Base-by-base conservation (phyloP, 2,888 invertebrate genomes). In the Chalcosyrphus nemorum region DNA sequence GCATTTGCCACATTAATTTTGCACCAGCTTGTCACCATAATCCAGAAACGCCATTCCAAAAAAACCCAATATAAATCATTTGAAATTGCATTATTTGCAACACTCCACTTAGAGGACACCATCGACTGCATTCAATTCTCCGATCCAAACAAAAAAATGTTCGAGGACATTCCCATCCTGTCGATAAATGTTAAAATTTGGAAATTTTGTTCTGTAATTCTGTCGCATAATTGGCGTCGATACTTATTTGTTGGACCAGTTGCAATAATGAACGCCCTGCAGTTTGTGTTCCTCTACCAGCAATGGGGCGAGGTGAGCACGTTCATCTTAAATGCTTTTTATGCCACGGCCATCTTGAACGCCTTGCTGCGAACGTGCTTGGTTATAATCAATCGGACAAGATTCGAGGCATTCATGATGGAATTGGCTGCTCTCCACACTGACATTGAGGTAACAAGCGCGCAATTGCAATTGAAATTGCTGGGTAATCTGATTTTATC, bases 181-280 rank as follows among this genome's bases (percentile, higher is more conserved):
- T 86, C 89, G 68, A 88, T 89, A 86, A 90, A 91, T 80, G 88
- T 90, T 56, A 88, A 88, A 65, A 86, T 89, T 86, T 91, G 88
- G 89, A 87, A 88, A 50, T 87, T 87, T 59, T 82, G 89, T 50
- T 88, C 88, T 2, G 87, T 91, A 4, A 87, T 91, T 6, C 27
- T 88, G 72, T 87, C 88, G 2, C 86, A 66, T 63, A 88, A 86
- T 75, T 90, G 90, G 90, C 88, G 88, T 6, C 87, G 88, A 6
- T 88, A 86, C 63, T 74, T 86, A 3, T 89, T 90, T 81, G 87
- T 90, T 29, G 63, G 87, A 75, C 89, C 89, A 35, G 86, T 89
- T 27, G 87, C 86, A 2, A 43, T 88, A 56, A 86, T 90, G 88
- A 89, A 89, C 80, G 68, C 86, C 17, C 86, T 90, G 87, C 89